Percentiles rank a stretch among this genome's conserved stretches.
Evolutionary conservation across 2,113 vertebrate species (phyloP).

Genomic region (Zosterops pallidus): DNA sequence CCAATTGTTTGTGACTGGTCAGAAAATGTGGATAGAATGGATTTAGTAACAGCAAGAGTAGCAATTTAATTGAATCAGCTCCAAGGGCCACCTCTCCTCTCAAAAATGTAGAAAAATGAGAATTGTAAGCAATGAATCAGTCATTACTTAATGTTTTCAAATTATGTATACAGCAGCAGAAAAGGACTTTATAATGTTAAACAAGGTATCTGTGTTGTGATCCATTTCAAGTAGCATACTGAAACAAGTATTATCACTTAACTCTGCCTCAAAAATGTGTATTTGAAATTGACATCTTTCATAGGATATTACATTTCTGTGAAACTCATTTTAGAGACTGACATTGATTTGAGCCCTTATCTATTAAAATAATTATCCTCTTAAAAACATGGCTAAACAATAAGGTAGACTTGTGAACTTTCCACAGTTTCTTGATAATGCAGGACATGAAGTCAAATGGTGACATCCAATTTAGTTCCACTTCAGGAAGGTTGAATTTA

Average conservation of each 20-base stretch:
- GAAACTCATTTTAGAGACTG: not conserved
- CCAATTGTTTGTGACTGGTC: not conserved
- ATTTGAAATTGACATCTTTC: not conserved
- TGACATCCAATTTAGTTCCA: not conserved
- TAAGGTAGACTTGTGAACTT: not conserved
- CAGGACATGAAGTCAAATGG: not conserved
- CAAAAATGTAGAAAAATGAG: not conserved
- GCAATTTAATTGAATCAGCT: not conserved
- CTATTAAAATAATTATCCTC: not conserved
- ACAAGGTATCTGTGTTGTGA: not conserved
- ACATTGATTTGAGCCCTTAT: not conserved
- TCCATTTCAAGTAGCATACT: rapidly evolving
- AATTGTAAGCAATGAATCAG: not conserved
- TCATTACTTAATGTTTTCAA: not conserved
- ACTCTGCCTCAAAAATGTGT: not conserved
- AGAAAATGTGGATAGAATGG: not conserved
- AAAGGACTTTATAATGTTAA: not conserved
- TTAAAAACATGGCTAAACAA: not conserved
- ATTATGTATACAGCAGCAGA: not conserved
- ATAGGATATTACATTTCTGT: not conserved
- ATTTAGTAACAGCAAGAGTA: not conserved
- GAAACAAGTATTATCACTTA: not conserved
- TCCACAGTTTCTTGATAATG: not conserved
- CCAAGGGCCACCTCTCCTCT: not conserved
- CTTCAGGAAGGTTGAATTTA: not conserved